A percentile compares a stretch with the other conserved stretches of the same genome.
These are phyloP conservation scores for Idaea straminata DNA, from an alignment of 2,888 invertebrate species.

Conservation along the genomic window DNA sequence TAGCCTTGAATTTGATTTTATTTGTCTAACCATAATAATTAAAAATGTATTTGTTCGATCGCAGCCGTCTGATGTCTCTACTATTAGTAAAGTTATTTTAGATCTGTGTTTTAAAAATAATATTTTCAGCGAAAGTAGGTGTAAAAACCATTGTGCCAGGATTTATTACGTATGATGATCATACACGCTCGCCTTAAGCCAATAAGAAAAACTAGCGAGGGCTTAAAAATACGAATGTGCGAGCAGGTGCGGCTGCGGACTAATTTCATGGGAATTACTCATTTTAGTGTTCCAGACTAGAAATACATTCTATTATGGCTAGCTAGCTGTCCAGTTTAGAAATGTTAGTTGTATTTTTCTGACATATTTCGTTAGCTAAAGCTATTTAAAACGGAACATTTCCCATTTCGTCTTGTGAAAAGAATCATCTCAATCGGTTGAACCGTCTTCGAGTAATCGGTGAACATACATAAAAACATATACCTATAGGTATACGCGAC, in stretches of 20 bases:
- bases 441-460: no score
- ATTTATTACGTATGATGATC: constrained; percentile 55
- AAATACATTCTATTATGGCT: neutral
- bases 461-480: no score
- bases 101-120: constrained; percentile 36
- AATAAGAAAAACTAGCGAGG: constrained; percentile 46
- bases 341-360: neutral
- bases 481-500: no score
- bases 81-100: constrained; percentile 13
- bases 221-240: constrained; percentile 33
- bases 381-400: neutral
- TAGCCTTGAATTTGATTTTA: no score
- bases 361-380: neutral
- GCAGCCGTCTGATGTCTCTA: no score
- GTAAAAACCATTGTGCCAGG: constrained; percentile 43
- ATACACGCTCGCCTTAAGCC: constrained; percentile 31
- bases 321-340: neutral
- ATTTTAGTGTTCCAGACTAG: neutral
- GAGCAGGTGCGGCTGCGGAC: neutral
- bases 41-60: no score
- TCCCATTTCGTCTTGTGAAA: no score
- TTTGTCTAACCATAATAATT: no score
- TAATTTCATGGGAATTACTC: neutral
- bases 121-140: constrained; percentile 42
- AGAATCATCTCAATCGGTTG: no score